These are phyloP conservation scores for Lepidurus arcticus DNA, from an alignment of 1,140 invertebrate species.

Conservation along the genomic window DNA sequence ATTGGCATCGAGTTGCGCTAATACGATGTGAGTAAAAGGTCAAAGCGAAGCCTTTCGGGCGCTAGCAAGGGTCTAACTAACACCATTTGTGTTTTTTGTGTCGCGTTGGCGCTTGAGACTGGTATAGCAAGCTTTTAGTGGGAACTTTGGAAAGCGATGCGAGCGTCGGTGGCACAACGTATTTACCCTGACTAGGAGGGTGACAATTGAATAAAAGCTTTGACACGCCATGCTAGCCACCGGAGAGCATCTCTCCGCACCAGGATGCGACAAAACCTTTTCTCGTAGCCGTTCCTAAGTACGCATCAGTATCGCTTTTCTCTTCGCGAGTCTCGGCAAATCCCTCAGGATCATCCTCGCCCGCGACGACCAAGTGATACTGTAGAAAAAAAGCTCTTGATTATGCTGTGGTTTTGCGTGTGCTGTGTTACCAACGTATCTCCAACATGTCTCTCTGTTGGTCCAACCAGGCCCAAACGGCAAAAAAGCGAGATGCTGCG, in stretches of 20 bases:
- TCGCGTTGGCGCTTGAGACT: not conserved
- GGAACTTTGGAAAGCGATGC: slow-evolving; percentile 14
- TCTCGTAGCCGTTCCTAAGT: not conserved
- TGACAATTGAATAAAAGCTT: slow-evolving; percentile 22
- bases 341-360: not conserved
- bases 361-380: not conserved
- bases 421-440: not conserved
- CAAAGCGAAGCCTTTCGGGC: not conserved
- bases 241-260: slow-evolving; percentile 6
- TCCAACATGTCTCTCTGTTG: not conserved
- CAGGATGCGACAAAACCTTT: slow-evolving; percentile 5
- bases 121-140: slow-evolving; percentile 21
- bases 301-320: not conserved
- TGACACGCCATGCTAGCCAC: slow-evolving; percentile 17
- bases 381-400: not conserved
- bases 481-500: not conserved
- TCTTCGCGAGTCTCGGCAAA: not conserved
- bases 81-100: slow-evolving; percentile 4
- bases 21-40: slow-evolving; percentile 16
- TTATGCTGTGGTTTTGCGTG: not conserved
- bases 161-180: slow-evolving; percentile 4
- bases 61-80: not conserved
- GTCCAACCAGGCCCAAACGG: not conserved
- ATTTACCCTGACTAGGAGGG: not conserved
- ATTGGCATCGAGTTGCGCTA: slow-evolving; percentile 18